Base-by-base conservation (phyloP, 2,888 invertebrate species). In the Deilephila elpenor region DNA sequence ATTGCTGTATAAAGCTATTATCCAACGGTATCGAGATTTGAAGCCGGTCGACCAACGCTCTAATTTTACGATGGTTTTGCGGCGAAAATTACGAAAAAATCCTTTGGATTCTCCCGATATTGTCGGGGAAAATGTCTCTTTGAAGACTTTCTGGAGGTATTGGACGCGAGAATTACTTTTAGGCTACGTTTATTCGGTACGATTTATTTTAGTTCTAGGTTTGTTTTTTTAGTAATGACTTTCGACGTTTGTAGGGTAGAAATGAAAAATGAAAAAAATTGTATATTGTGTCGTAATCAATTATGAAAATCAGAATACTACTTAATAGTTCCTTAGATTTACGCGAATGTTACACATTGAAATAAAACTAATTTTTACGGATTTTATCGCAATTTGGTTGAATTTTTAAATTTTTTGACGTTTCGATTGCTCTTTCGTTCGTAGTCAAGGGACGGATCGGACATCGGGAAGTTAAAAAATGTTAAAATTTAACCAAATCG, bases 1-100 rank as follows among this genome's bases (percentile, higher is more conserved):
- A 88, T 85, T 80, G 84, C 86, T 82, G 83, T 83, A 86, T 85
- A 84, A 86, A 84, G 84, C 86, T 83, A 86, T 88, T 89, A 89
- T 88, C 85, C 82, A 78, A 71, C 80, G 77, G 80, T 82, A 87
- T 85, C 82, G 78, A 78, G 76, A 75, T 77, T 75, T 62, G 74
- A 77, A 74, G 76, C 71, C 70, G 75, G 59, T 25, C 70, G 64
- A 51, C 37, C 71, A 56, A 19, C 61, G 53, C 67, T 74, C 72
- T 75, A 78, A 77, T 78, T 77, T 77, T 74, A 74, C 74, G 74
- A 59, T 64, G 73, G 74, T 73, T 75, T 72, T 75, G 72, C 70
- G 75, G 74, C 60, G 74, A 67, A 71, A 71, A 44, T 72, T 72
- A 61, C 44, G 62, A 61, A 53, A 51, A 53, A 61, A 72, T 62